Evolutionary conservation across 2,888 invertebrate genomes (phyloP), one percentile per base, ranked within the genome.

Genomic region (Podabrus alpinus): DNA sequence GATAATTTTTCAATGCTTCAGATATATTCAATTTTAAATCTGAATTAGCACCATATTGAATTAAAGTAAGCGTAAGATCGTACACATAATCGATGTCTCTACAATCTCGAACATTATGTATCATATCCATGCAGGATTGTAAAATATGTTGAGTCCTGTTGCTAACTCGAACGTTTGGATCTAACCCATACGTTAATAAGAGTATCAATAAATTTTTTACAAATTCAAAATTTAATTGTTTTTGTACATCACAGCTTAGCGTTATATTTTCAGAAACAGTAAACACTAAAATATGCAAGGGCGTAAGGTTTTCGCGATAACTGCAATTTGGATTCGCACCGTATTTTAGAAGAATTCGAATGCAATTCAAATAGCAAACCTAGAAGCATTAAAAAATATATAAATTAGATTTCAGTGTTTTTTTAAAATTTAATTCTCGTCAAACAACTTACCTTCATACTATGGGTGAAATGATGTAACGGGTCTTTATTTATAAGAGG

Each of bases 291-390:
- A 93, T 92, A 84, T 93, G 92, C 61, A 93, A 86, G 0, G 93
- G 93, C 3, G 93, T 93, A 68, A 93, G 86, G 84, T 93, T 92
- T 71, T 91, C 89, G 59, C 92, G 88, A 82, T 92, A 92, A 77
- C 91, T 90, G 85, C 94, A 93, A 85, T 94, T 94, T 45, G 93
- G 92, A 85, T 93, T 92, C 21, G 94, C 94, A 77, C 94, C 93
- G 83, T 92, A 90, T 82, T 92, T 91, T 79, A 94, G 86, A 19
- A 94, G 87, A 67, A 93, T 90, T 66, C 92, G 88, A 69, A 94
- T 91, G 84, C 93, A 93, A 82, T 92, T 92, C 79, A 94, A 84
- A 83, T 94, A 93, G 84, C 92, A 92, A 3, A 94, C 92, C 92
- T 92, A 80, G 84, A 86, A 59, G 59, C 21, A n/a, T 66, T 61